Evolutionary conservation across 2,113 vertebrate genomes (phyloP).

Genomic region (Plotosus lineatus): DNA sequence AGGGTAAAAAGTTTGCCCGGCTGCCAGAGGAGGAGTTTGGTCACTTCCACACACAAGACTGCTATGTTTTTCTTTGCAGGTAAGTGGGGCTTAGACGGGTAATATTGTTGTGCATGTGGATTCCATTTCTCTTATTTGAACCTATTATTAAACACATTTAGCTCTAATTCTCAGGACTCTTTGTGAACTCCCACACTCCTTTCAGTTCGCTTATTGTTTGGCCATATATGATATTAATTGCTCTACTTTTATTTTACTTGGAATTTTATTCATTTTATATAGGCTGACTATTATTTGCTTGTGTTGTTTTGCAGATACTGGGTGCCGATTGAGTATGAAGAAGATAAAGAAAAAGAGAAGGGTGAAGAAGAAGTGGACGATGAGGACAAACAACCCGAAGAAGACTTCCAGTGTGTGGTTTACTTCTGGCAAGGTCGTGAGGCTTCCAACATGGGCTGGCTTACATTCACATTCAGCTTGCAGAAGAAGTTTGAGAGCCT

Average conservation of each 20-base stretch:
- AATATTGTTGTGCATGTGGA: background rate
- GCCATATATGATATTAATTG: background rate
- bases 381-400: slow-evolving; percentile 90
- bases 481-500: slow-evolving; percentile 99
- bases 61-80: slow-evolving; percentile 99
- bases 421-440: slow-evolving; percentile 99
- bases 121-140: background rate
- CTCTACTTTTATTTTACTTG: background rate
- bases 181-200: background rate
- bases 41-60: slow-evolving; percentile 94
- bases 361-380: slow-evolving; percentile 69
- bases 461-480: slow-evolving; percentile 97
- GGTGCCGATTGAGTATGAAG: slow-evolving; percentile 92
- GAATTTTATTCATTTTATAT: background rate
- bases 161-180: background rate
- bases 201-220: background rate
- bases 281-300: background rate
- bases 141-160: background rate
- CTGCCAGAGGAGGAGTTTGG: slow-evolving; percentile 96
- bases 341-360: slow-evolving; percentile 70
- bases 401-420: slow-evolving; percentile 97
- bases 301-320: slow-evolving; percentile 80
- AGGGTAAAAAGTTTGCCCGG: slow-evolving; percentile 94
- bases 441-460: slow-evolving; percentile 99
- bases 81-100: slow-evolving; percentile 43